phyloP scores from a whole-genome alignment of 1,140 invertebrate genomes.

The Thalassaphorura encarpata region DNA sequence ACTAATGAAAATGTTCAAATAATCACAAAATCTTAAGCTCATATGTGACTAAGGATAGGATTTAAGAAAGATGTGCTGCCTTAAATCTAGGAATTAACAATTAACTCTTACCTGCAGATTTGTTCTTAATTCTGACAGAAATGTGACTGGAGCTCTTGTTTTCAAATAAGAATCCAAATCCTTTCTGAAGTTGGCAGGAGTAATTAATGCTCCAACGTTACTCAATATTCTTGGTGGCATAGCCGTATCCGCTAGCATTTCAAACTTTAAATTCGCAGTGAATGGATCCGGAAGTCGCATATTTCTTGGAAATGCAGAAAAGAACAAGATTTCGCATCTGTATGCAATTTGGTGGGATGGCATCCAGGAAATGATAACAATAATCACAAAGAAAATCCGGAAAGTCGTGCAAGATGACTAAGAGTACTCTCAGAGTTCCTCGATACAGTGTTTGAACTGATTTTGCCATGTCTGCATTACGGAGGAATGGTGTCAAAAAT shows the following conservation, averaged over 20 bases:
- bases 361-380: conserved; percentile 98
- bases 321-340: conserved; percentile 93
- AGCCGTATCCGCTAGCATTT: conserved; percentile 69
- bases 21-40: neutral
- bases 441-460: conserved; percentile 90
- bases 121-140: conserved; percentile 79
- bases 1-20: no score
- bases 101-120: conserved; percentile 61
- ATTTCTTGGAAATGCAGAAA: conserved; percentile 91
- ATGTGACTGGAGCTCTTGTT: conserved; percentile 86
- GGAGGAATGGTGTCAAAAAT: conserved; percentile 89
- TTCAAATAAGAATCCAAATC: conserved; percentile 95
- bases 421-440: conserved; percentile 87
- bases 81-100: no score
- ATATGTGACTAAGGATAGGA: conserved; percentile 5
- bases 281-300: conserved; percentile 98
- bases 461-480: conserved; percentile 90
- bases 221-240: conserved; percentile 74
- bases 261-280: conserved; percentile 93
- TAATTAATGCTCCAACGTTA: conserved; percentile 79
- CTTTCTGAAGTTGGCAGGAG: conserved; percentile 79
- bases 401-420: conserved; percentile 95
- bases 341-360: conserved; percentile 97
- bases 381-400: conserved; percentile 99
- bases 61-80: neutral